A percentile compares a stretch with the other conserved stretches of the same genome.
Conservation (phyloP, 2,888 invertebrate genomes). For the Drosophila siamana region DNA sequence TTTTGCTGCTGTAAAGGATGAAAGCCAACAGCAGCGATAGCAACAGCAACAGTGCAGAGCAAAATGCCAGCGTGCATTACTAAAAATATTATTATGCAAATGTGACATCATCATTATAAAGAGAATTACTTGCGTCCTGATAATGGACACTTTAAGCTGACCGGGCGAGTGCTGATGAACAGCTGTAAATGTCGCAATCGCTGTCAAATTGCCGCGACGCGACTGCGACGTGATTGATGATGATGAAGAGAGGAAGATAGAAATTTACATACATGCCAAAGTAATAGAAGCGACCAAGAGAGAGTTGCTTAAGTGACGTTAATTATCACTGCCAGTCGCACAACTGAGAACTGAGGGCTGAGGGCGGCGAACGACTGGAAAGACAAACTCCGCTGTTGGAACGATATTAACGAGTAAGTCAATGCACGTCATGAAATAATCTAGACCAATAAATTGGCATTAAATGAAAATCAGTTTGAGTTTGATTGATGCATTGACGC, state of each 20-base stretch:
- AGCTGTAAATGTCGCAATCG: conserved; percentile 78
- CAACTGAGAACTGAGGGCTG: no score
- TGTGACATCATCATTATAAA: conserved; percentile 22
- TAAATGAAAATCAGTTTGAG: conserved; percentile 55
- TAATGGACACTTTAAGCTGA: conserved; percentile 53
- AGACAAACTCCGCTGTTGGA: conserved; percentile 24
- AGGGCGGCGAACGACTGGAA: no score
- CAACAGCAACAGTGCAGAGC: no score
- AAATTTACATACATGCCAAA: not conserved
- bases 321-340: conserved; percentile 50
- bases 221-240: conserved; percentile 64
- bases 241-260: conserved; percentile 51
- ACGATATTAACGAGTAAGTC: conserved; percentile 39
- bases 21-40: not conserved
- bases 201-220: conserved; percentile 70
- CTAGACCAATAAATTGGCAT: conserved; percentile 58
- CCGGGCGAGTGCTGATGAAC: conserved; percentile 51
- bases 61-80: not conserved
- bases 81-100: conserved; percentile 22
- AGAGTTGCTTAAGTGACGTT: conserved; percentile 32
- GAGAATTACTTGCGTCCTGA: not conserved
- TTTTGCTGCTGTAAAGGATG: not conserved
- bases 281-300: not conserved
- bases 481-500: conserved; percentile 68
- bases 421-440: conserved; percentile 57